Conservation (phyloP, 1,140 invertebrate genomes). For the Drosophila ogumai region DNA sequence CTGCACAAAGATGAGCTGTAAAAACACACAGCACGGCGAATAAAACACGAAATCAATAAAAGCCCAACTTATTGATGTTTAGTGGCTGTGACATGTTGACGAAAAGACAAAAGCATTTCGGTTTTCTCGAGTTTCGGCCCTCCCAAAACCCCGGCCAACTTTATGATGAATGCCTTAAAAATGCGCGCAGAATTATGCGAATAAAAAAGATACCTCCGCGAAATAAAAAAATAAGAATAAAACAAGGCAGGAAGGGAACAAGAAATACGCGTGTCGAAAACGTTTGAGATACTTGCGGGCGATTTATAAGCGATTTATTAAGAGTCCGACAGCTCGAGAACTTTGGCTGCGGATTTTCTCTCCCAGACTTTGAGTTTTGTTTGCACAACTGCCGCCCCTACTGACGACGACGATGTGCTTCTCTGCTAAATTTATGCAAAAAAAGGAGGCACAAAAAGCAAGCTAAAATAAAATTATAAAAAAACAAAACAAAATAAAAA, state of each 20-base stretch:
- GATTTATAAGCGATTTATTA: slow-evolving; percentile 76
- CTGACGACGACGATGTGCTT: slow-evolving; percentile 3
- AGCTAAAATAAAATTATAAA: slow-evolving; percentile 33
- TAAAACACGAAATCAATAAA: slow-evolving; percentile 51
- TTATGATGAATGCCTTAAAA: slow-evolving; percentile 79
- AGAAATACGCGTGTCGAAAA: slow-evolving; percentile 68
- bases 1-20: slow-evolving; percentile 74
- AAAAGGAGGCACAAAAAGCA: slow-evolving; percentile 16
- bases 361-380: slow-evolving; percentile 36
- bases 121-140: slow-evolving; percentile 33
- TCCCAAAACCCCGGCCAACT: slow-evolving; percentile 14
- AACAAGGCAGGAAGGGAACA: slow-evolving; percentile 26
- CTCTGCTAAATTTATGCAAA: slow-evolving; percentile 50
- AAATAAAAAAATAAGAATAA: no score
- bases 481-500: slow-evolving; percentile 36
- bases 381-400: slow-evolving; percentile 68
- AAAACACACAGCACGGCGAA: slow-evolving; percentile 41
- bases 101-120: slow-evolving; percentile 70
- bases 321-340: slow-evolving; percentile 34
- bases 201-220: slow-evolving; percentile 22
- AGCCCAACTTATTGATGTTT: slow-evolving; percentile 72
- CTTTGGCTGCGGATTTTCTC: slow-evolving; percentile 28
- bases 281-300: slow-evolving; percentile 61
- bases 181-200: slow-evolving; percentile 47
- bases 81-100: slow-evolving; percentile 76